These are phyloP conservation scores for Rousettus madagascariensis DNA, from an alignment of 2,797 vertebrate genomes.

Conservation along the genomic window DNA sequence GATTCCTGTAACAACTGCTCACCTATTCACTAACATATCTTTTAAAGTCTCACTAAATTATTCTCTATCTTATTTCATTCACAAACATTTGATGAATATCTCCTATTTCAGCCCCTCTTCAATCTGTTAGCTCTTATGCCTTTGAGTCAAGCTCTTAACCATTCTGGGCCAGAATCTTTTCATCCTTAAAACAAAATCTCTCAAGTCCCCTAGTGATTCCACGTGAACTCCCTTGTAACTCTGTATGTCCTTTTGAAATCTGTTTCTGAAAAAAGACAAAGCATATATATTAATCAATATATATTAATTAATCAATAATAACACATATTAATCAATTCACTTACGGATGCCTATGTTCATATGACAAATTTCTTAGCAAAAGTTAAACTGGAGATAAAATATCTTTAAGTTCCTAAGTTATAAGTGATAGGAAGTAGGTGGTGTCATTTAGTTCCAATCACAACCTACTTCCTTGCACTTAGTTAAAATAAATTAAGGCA, in stretches of 20 bases:
- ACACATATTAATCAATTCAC: not conserved
- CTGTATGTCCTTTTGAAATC: slow-evolving; percentile 8
- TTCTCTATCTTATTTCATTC: not conserved
- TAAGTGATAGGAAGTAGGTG: not conserved
- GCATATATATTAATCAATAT: not conserved
- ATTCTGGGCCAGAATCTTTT: not conserved
- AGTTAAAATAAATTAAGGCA: slow-evolving; percentile 8
- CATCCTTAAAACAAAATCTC: slow-evolving; percentile 34
- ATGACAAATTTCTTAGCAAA: not conserved
- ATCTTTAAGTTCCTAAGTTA: not conserved
- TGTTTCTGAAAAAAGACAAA: not conserved
- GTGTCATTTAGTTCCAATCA: not conserved
- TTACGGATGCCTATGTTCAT: not conserved
- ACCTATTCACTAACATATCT: not conserved
- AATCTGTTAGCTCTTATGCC: not conserved
- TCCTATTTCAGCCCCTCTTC: not conserved
- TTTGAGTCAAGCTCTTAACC: not conserved
- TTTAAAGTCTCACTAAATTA: not conserved
- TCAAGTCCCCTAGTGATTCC: not conserved
- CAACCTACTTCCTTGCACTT: not conserved
- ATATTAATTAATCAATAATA: too few species aligned
- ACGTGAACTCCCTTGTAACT: not conserved
- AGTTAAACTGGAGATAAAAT: slow-evolving; percentile 8
- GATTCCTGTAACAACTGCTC: not conserved
- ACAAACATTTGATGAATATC: not conserved